Evolutionary conservation across 2,888 invertebrate genomes (phyloP), one percentile per base, ranked within the genome.

Genomic region (Halocaridina rubra): DNA sequence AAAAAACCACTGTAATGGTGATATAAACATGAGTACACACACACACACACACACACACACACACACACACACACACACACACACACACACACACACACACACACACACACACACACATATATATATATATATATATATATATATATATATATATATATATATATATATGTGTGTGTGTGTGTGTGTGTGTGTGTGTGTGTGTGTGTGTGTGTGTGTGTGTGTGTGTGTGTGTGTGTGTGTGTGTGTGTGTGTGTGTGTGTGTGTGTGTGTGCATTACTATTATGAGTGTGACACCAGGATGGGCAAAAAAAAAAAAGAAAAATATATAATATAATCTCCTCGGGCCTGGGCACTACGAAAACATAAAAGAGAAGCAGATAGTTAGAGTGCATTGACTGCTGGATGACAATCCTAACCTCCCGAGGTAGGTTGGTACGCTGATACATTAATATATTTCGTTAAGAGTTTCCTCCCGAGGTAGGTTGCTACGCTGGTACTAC

Each of bases 71-170:
- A 27, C 24, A 67, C 27, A 27, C 2, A 24, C 3, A 5, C 10
- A 24, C 24, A 67, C 24, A 67, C 24, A 67, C 24, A 10, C 24
- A 24, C 24, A 67, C 10, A 67, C 10, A 67, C 24, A 67, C 24
- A 24, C 10, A 10, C 24, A 67, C 24, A 67, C 24, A 67, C 24
- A 67, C 24, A 67, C 24, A 67, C 10, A 67, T 24, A 67, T 67
- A 67, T 27, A 67, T 67, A 67, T 67, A 67, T 27, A 67, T 67
- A 67, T 24, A 67, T 67, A 64, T 64, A 64, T 13, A 64, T 64
- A 64, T 13, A 67, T 67, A 67, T 24, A 67, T 22, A 67, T 24
- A 67, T 67, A 67, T 67, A 67, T 67, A 67, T 67, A 67, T 67
- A 10, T 67, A 27, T 19, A 19, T 64, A 19, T 64, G 10, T 64